Percentiles rank a stretch among this genome's conserved stretches.
These are phyloP conservation scores for Microchrysa polita DNA, from an alignment of 2,888 invertebrate genomes.

Conservation along the genomic window DNA sequence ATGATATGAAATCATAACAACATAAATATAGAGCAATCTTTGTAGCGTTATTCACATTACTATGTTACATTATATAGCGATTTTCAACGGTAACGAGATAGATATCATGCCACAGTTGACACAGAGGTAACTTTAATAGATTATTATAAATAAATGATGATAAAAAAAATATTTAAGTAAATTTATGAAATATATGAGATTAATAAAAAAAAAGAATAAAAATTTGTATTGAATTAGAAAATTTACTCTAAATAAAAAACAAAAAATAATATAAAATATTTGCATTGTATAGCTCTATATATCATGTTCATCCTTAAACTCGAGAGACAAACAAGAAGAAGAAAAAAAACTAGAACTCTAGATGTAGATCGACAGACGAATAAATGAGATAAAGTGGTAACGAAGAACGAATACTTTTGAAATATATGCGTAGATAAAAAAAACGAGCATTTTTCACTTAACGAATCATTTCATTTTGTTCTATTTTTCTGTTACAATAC, in stretches of 20 bases:
- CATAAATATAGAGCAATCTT: slow-evolving; percentile 34
- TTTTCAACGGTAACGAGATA: slow-evolving; percentile 26
- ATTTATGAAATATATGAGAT: slow-evolving; percentile 14
- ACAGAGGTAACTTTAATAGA: slow-evolving; percentile 30
- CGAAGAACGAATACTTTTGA: slow-evolving; percentile 13
- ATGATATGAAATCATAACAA: slow-evolving; percentile 9
- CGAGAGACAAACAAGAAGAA: neutral
- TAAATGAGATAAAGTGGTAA: slow-evolving; percentile 20
- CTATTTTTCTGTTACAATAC: too few relatives aligned
- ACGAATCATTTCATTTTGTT: too few relatives aligned
- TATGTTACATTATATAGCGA: slow-evolving; percentile 11
- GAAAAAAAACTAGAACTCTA: slow-evolving; percentile 21
- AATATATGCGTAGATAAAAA: neutral
- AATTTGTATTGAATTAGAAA: slow-evolving; percentile 40
- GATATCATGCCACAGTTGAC: slow-evolving; percentile 21
- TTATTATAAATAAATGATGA: slow-evolving; percentile 19
- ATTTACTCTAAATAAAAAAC: slow-evolving; percentile 26
- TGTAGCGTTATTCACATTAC: slow-evolving; percentile 36
- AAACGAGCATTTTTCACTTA: too few relatives aligned
- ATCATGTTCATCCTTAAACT: slow-evolving; percentile 37
- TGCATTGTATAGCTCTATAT: slow-evolving; percentile 39
- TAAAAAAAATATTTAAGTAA: slow-evolving; percentile 24
- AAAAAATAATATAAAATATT: slow-evolving; percentile 27
- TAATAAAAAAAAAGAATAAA: slow-evolving; percentile 17
- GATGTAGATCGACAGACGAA: slow-evolving; percentile 21